A percentile compares a stretch with the other conserved stretches of the same genome.
Conservation (phyloP, 2,113 vertebrate species). For the Suncus etruscus region DNA sequence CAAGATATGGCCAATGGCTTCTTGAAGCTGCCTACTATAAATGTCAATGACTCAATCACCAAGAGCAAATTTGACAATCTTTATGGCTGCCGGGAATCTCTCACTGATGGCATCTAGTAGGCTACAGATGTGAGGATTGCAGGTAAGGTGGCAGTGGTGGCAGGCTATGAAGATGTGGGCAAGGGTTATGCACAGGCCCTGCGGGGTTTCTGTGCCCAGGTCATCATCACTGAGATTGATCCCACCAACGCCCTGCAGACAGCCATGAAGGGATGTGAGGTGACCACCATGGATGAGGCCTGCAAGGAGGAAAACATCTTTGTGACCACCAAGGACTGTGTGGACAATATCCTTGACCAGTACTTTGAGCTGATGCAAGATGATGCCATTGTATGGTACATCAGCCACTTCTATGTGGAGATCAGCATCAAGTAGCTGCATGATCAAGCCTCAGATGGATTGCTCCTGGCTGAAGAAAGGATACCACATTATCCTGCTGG, state of each 20-base stretch:
- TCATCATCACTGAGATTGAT: slow-evolving; percentile 97
- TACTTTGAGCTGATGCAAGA: slow-evolving; percentile 99
- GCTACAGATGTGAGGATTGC: slow-evolving; percentile 99
- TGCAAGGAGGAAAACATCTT: slow-evolving; percentile 98
- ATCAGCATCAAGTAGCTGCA: slow-evolving; percentile 96
- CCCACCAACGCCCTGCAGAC: slow-evolving; percentile 98
- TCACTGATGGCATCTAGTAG: slow-evolving; percentile 98
- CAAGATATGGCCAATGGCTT: slow-evolving; percentile 95
- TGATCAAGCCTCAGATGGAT: slow-evolving; percentile 98
- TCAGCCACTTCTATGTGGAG: slow-evolving; percentile 98
- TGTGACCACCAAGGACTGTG: slow-evolving; percentile 97
- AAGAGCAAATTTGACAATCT: slow-evolving; percentile 99
- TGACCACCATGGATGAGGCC: slow-evolving; percentile 99
- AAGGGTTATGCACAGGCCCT: slow-evolving; percentile 98
- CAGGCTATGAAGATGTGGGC: slow-evolving; percentile 97
- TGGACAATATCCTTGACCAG: slow-evolving; percentile 95
- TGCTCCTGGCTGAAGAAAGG: slow-evolving; percentile 94
- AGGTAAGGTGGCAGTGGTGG: slow-evolving; percentile 97
- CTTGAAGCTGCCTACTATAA: slow-evolving; percentile 96
- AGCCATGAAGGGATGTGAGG: slow-evolving; percentile 99
- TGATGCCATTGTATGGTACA: slow-evolving; percentile 97
- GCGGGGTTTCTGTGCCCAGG: slow-evolving; percentile 94
- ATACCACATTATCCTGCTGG: slow-evolving; percentile 93
- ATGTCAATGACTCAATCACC: slow-evolving; percentile 98
- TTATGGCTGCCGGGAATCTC: slow-evolving; percentile 98